Evolutionary conservation across 2,113 vertebrate species (phyloP), one percentile per base, ranked within the genome.

Genomic region (Lepus americanus): DNA sequence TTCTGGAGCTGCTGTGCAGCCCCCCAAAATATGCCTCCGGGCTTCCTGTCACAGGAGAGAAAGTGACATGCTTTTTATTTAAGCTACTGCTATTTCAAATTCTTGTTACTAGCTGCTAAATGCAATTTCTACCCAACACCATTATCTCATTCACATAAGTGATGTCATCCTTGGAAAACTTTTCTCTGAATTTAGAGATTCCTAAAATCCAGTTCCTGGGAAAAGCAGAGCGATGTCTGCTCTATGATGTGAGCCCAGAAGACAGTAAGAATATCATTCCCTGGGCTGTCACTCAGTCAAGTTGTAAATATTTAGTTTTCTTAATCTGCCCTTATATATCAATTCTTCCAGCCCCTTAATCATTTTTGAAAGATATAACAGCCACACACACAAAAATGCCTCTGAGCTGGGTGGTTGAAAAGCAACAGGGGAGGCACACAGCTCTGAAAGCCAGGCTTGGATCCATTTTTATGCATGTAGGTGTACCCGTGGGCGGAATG

Each of bases 291-390:
- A 72, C 55, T 82, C 1, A 53, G 27, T 69, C n/a, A 79, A 82
- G 84, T 51, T 93, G 89, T 19, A 25, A 64, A 96, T 55, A 92
- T 27, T 86, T 86, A 87, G 89, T 74, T 97, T 73, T 97, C 94
- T 93, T 90, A 88, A 92, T 67, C 88, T 83, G 84, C 12, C 94
- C 86, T 88, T 89, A 63, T 67, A 76, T 83, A 96, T 95, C 96
- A 94, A 53, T 51, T 95, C 31, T 89, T 94, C 14, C 63, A 78
- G 81, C 6, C 74, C 89, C 89, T 20, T 29, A 87, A 51, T 92
- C 66, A 89, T 90, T 72, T 79, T 49, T n/a, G 92, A 90, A 89
- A 90, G 74, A 67, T 83, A 53, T 11, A 67, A 73, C 64, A 66
- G 44, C 44, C 44, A 59, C 55, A 59, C 55, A 14, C 31, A 97